These are phyloP conservation scores for Drosophila hamatofila DNA, from an alignment of 2,888 invertebrate species.

Conservation along the genomic window DNA sequence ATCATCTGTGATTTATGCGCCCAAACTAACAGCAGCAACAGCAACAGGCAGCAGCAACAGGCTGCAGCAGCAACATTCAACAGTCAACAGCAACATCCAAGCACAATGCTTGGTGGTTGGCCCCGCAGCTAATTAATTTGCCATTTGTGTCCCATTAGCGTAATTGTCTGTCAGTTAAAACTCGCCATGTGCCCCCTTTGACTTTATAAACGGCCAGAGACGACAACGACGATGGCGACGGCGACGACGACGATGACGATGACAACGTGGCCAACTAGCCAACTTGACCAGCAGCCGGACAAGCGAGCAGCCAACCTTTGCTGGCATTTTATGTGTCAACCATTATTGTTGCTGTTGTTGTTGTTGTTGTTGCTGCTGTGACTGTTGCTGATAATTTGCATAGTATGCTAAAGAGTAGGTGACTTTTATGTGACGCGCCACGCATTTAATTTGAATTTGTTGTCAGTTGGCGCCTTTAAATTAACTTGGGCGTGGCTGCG, in stretches of 20 bases:
- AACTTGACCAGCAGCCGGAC: slow-evolving; percentile 37
- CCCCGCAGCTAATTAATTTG: slow-evolving; percentile 78
- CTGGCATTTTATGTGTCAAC: slow-evolving; percentile 75
- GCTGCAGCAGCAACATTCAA: slow-evolving; percentile 15
- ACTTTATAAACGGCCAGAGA: slow-evolving; percentile 61
- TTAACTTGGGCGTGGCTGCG: slow-evolving; percentile 46
- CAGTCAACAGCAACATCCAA: slow-evolving; percentile 20
- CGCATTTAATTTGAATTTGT: slow-evolving; percentile 66
- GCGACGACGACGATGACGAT: slow-evolving; percentile 39
- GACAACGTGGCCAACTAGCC: slow-evolving; percentile 52
- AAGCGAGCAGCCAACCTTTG: slow-evolving; percentile 66
- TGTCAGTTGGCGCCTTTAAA: slow-evolving; percentile 64
- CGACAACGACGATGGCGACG: slow-evolving; percentile 23
- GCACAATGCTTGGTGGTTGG: slow-evolving; percentile 54
- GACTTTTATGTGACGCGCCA: slow-evolving; percentile 61
- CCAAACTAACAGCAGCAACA: slow-evolving; percentile 33
- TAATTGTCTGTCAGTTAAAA: slow-evolving; percentile 78
- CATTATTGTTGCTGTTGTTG: slow-evolving; percentile 49
- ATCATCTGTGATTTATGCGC: slow-evolving; percentile 55
- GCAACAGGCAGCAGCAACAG: slow-evolving; percentile 19
- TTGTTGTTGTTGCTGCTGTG: slow-evolving; percentile 36
- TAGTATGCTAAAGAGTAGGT: slow-evolving; percentile 57
- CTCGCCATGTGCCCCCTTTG: slow-evolving; percentile 72
- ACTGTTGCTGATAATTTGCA: slow-evolving; percentile 66
- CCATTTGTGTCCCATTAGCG: slow-evolving; percentile 81